These are phyloP conservation scores for Andrena praecox DNA, from an alignment of 2,888 invertebrate genomes.

Conservation along the genomic window DNA sequence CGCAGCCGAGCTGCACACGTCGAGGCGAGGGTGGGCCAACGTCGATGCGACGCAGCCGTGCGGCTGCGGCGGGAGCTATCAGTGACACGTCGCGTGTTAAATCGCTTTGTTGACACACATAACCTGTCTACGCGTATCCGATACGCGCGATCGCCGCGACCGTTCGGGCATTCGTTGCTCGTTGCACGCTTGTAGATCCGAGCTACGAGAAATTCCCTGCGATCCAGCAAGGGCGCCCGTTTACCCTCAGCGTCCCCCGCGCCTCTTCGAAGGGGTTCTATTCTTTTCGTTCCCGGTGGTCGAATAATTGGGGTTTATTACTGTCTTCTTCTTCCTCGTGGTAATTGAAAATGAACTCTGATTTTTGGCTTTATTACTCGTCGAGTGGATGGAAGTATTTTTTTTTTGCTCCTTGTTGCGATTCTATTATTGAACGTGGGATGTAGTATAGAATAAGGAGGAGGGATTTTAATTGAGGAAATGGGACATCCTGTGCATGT, in stretches of 20 bases:
- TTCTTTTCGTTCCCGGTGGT: neutral
- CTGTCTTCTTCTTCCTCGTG: too few species aligned
- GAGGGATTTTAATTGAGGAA: too few species aligned
- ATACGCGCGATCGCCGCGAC: conserved; percentile 73
- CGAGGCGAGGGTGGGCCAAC: conserved; percentile 54
- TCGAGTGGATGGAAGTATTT: too few species aligned
- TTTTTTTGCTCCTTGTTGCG: too few species aligned
- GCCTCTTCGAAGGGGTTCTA: neutral
- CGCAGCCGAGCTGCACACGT: conserved; percentile 75
- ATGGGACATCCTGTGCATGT: too few species aligned
- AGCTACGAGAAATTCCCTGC: conserved; percentile 61
- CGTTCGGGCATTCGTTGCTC: conserved; percentile 29
- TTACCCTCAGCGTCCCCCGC: neutral
- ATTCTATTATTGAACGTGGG: too few species aligned
- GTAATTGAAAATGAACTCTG: too few species aligned
- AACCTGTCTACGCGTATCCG: conserved; percentile 80
- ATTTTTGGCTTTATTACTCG: too few species aligned
- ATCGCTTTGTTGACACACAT: conserved; percentile 83
- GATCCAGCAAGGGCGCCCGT: conserved; percentile 20
- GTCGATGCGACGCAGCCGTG: conserved; percentile 42
- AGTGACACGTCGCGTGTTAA: conserved; percentile 82
- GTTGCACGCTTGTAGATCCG: conserved; percentile 54
- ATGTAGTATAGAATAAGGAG: too few species aligned
- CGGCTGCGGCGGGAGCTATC: conserved; percentile 76
- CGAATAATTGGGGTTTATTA: neutral